Evolutionary conservation across 2,113 vertebrate species (phyloP), one percentile per base, ranked within the genome.

Genomic region (Amblyornis subalaris): DNA sequence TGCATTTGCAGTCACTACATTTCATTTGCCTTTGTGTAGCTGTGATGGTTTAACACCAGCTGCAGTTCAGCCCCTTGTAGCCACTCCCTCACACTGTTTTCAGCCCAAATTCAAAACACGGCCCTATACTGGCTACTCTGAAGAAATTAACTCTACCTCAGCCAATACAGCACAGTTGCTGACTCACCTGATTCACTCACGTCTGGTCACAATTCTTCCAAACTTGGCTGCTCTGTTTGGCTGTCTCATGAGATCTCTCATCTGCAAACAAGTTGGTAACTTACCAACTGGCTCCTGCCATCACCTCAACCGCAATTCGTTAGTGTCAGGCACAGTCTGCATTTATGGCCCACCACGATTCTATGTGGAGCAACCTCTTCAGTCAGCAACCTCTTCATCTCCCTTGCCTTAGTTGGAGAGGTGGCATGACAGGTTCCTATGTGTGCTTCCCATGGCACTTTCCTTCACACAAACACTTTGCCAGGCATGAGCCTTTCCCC

Each of bases 261-360:
- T 45, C 40, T 16, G 57, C 81, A 62, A 25, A 54, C 15, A 51
- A 53, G 20, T 2, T 20, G 35, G 11, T 35, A 45, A 58, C 7
- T 53, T 48, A 53, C 6, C 26, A 45, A 72, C 58, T 67, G 31
- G 12, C 7, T 67, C 14, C 64, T 33, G 13, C 42, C 51, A 35
- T 23, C 57, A 38, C n/a, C 50, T 60, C 35, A 61, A 4, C 33
- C 4, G 0, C 0, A 0, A 6, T 4, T 18, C 54, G 54, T 2
- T 5, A 53, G 29, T 31, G 29, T 61, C 40, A 29, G 55, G 55
- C 36, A 31, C 0, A 4, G 14, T 25, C 45, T 51, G 60, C 4
- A 7, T 58, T n/a, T 66, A 33, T 45, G 33, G 58, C 44, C 9
- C 50, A 50, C 28, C 4, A 4, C 12, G 28, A 23, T 11, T 69